Evolutionary conservation across 2,888 invertebrate species (phyloP), one percentile per base, ranked within the genome.

Genomic region (Tillus elongatus): DNA sequence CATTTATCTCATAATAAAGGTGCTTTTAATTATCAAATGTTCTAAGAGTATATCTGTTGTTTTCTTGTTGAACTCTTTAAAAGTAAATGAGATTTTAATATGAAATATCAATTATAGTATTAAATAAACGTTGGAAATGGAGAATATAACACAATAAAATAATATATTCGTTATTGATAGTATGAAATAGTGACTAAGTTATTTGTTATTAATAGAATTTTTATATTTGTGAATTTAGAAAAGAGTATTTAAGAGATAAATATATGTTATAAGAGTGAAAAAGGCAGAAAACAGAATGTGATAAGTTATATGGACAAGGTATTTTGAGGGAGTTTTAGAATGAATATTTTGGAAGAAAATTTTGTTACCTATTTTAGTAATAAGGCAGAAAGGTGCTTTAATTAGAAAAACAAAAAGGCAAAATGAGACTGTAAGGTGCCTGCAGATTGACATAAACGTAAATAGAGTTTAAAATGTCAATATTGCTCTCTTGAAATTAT

Each of bases 351-450:
- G 54, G 51, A 54, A 48, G 46, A 39, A 42, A 42, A 41, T 45
- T 47, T 47, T 49, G 50, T 49, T 47, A 50, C 45, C 41, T 46
- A 47, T 43, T 43, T 44, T 41, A 39, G 37, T 32, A 43, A 30
- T 33, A 41, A 38, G 37, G 26, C 36, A 29, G 47, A 19, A 19
- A 46, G 56, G 54, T 54, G 54, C 54, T 47, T 52, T 49, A 46
- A 50, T 42, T 45, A 19, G 24, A 19, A 8, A 19, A 8, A n/a
- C n/a, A n/a, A n/a, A n/a, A 8, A 19, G 6, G n/a, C n/a, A 8
- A 6, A 19, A 49, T 57, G 58, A 60, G 63, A 63, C 63, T 63
- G 63, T 49, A 53, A 50, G 59, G 63, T 63, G 63, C 63, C 63
- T 63, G 58, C 52, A 50, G 52, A 50, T 53, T 52, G 51, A 53